phyloP scores from a whole-genome alignment of 2,888 invertebrate genomes.

The Diloba caeruleocephala region DNA sequence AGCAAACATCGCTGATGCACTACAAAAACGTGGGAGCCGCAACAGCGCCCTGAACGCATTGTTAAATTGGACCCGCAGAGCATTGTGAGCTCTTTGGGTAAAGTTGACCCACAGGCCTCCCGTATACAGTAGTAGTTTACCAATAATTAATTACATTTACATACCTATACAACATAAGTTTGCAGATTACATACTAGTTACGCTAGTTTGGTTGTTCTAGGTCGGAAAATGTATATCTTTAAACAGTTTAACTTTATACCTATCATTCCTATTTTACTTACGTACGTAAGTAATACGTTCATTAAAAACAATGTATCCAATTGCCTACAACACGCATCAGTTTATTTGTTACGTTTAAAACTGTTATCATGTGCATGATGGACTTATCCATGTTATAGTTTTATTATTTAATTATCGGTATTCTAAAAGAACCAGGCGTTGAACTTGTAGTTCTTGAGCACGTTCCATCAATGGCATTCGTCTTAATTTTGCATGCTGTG shows the following conservation, averaged over 20 bases:
- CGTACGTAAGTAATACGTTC: too few species aligned
- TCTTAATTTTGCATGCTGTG: constrained; percentile 41
- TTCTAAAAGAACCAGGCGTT: constrained; percentile 20
- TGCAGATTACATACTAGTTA: too few species aligned
- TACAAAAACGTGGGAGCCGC: too few species aligned
- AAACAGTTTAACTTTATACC: not conserved
- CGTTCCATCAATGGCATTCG: constrained; percentile 27
- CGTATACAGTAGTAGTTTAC: too few species aligned
- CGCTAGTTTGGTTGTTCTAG: not conserved
- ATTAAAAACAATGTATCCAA: constrained; percentile 36
- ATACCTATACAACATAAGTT: too few species aligned
- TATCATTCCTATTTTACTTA: not conserved
- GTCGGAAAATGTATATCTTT: not conserved
- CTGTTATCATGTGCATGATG: constrained; percentile 27
- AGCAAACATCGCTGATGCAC: too few species aligned
- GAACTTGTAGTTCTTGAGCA: constrained; percentile 13
- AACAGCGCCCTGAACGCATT: too few species aligned
- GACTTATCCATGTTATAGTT: constrained; percentile 25
- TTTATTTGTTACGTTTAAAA: constrained; percentile 18
- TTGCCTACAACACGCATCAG: constrained; percentile 21
- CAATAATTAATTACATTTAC: too few species aligned
- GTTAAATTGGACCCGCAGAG: too few species aligned
- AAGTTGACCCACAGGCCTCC: too few species aligned
- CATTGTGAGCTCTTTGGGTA: too few species aligned
- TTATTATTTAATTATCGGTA: constrained; percentile 8